Percentiles rank a stretch among this genome's conserved stretches.
These are phyloP conservation scores for Pogona vitticeps DNA, from an alignment of 2,113 vertebrate species.

Conservation along the genomic window DNA sequence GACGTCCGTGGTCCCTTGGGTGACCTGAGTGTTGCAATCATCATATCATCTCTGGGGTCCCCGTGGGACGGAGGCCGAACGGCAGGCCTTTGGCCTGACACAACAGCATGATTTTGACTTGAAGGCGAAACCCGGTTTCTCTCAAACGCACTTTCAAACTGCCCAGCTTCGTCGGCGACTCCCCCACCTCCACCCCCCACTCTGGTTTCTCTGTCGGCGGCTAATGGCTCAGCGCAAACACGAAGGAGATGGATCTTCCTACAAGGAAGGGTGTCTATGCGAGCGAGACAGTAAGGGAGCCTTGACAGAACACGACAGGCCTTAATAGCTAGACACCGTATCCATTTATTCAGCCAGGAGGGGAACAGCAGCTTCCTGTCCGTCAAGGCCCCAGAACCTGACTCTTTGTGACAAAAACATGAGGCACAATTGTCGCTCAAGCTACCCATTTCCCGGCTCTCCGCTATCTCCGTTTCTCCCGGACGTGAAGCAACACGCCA, in stretches of 20 bases:
- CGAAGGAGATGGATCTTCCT: not conserved
- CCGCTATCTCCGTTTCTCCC: not conserved
- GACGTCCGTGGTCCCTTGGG: no score
- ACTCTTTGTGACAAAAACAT: constrained; percentile 29
- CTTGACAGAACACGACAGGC: constrained; percentile 5
- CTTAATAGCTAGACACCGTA: constrained; percentile 15
- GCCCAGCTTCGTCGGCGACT: not conserved
- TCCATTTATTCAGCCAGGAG: not conserved
- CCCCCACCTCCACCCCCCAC: not conserved
- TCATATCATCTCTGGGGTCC: no score
- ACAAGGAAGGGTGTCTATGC: not conserved
- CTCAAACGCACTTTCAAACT: no score
- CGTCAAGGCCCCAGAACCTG: constrained; percentile 3
- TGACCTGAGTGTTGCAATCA: no score
- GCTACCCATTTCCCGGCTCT: not conserved
- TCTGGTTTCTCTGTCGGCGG: no score
- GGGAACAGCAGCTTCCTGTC: not conserved
- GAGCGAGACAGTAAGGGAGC: constrained; percentile 9
- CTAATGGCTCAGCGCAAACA: not conserved
- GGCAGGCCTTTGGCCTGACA: no score
- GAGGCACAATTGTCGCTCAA: not conserved
- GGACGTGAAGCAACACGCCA: not conserved
- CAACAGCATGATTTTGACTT: no score
- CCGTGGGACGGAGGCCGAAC: no score
- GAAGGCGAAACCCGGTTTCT: not conserved